Base-by-base conservation (phyloP, 2,888 invertebrate species). In the Fragum sueziense region DNA sequence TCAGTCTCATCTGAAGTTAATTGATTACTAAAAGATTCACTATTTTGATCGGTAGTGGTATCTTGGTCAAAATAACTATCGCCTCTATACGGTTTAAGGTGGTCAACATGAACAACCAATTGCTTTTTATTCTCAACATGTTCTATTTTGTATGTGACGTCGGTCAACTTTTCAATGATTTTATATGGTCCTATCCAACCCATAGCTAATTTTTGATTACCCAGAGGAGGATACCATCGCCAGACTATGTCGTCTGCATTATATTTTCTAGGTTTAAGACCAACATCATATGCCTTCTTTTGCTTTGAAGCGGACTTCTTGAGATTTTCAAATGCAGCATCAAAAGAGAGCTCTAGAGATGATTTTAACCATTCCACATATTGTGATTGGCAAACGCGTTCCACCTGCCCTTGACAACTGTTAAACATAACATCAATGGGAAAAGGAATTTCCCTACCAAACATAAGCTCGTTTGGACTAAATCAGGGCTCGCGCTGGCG, bases 201-300 rank as follows among this genome's bases (percentile, higher is more conserved):
- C 17, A 74, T 41, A 14, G 59, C 73, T 61, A 79, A 27, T 47
- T 82, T 79, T n/a, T 37, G 25, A n/a, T 68, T 76, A 6, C 70
- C 74, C 17, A 34, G 6, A 11, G 73, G 82, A 20, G 78, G 82
- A 47, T 79, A 79, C 67, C 73, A 82, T 17, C 78, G 51, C 69
- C 69, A 69, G n/a, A 69, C 69, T 7, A 27, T 9, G 11, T 54
- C 54, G 22, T 34, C 31, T 33, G 2, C n/a, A 27, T 31, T 34
- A 14, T 57, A 70, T 34, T 34, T 41, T 54, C 41, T 31, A 17
- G 57, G 59, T 25, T 70, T 70, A 4, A 70, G 27, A 9, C 59
- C 59, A 34, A 29, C 47, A 61, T 74, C 62, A 37, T 78, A 74
- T 22, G n/a, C n/a, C 25, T 47, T 62, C 37, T 79, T 79, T 37